A percentile compares a stretch with the other conserved stretches of the same genome.
These are phyloP conservation scores for Echinops telfairi DNA, from an alignment of 2,113 vertebrate species.

Conservation along the genomic window DNA sequence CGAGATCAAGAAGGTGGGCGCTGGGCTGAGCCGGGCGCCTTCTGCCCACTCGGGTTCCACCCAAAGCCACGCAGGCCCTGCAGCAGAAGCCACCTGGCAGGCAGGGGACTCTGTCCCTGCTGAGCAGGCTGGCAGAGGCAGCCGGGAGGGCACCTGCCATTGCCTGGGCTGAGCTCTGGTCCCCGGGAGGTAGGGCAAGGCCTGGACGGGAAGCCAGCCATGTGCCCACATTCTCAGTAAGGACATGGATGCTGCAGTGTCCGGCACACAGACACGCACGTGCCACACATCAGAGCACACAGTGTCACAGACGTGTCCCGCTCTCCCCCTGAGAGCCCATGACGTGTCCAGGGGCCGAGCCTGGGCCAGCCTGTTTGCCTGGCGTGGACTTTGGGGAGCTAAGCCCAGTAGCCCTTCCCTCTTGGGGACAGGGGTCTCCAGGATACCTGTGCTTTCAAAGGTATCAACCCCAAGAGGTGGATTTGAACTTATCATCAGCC, in stretches of 20 bases:
- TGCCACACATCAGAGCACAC: not conserved
- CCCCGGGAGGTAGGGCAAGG: not conserved
- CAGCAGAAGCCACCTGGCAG: not conserved
- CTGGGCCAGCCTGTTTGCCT: no score
- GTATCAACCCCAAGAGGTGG: rapidly evolving
- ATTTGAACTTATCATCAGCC: not conserved
- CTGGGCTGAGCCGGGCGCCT: rapidly evolving
- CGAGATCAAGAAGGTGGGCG: not conserved
- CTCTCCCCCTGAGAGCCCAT: no score
- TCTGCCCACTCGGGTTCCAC: no score
- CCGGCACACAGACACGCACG: no score
- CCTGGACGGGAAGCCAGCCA: not conserved
- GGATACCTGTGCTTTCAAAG: not conserved
- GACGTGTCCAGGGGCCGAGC: no score
- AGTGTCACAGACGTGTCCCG: not conserved
- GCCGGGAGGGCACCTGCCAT: rapidly evolving
- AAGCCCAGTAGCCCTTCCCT: not conserved
- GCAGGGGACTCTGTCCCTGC: rapidly evolving
- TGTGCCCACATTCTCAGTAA: not conserved
- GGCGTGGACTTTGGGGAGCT: rapidly evolving
- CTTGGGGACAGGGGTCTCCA: rapidly evolving
- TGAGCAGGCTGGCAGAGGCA: not conserved
- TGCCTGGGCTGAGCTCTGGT: not conserved
- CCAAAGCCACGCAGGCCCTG: no score
- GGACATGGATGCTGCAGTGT: not conserved